Percentiles rank a stretch among this genome's conserved stretches.
phyloP scores from a whole-genome alignment of 2,113 vertebrate species.

The Colossoma macropomum region DNA sequence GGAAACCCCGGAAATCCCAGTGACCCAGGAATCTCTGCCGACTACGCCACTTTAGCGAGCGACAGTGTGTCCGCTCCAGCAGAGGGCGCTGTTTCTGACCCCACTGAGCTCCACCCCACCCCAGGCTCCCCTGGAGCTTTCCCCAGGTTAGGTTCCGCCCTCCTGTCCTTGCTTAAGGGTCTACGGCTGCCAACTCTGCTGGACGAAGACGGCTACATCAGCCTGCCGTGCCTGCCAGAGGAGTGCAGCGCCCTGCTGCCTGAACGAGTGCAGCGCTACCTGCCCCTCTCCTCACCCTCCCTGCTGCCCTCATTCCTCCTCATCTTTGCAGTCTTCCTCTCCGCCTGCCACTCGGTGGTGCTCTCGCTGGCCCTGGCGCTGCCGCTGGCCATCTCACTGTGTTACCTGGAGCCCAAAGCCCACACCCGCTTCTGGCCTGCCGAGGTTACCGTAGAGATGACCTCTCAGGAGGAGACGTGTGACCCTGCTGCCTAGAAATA shows the following conservation, averaged over 20 bases:
- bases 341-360: constrained; percentile 89
- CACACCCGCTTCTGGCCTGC: constrained; percentile 50
- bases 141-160: constrained; percentile 54
- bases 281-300: constrained; percentile 79
- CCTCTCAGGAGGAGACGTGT: constrained; percentile 83
- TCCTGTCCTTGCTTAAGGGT: constrained; percentile 71
- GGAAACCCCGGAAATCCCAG: background rate
- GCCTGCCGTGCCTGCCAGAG: constrained; percentile 82
- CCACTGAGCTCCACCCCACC: background rate
- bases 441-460: background rate
- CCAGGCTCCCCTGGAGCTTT: background rate
- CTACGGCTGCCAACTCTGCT: constrained; percentile 75
- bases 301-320: constrained; percentile 88
- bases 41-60: background rate
- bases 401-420: constrained; percentile 88
- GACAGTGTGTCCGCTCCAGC: background rate
- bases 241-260: constrained; percentile 81
- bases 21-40: background rate
- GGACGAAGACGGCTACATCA: constrained; percentile 79
- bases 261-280: constrained; percentile 70
- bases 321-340: constrained; percentile 88
- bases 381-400: constrained; percentile 91
- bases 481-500: constrained; percentile 76
- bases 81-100: background rate
- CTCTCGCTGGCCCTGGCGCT: constrained; percentile 88